Percentiles rank a stretch among this genome's conserved stretches.
Conservation (phyloP, 2,113 vertebrate genomes). For the Zosterops japonicus region DNA sequence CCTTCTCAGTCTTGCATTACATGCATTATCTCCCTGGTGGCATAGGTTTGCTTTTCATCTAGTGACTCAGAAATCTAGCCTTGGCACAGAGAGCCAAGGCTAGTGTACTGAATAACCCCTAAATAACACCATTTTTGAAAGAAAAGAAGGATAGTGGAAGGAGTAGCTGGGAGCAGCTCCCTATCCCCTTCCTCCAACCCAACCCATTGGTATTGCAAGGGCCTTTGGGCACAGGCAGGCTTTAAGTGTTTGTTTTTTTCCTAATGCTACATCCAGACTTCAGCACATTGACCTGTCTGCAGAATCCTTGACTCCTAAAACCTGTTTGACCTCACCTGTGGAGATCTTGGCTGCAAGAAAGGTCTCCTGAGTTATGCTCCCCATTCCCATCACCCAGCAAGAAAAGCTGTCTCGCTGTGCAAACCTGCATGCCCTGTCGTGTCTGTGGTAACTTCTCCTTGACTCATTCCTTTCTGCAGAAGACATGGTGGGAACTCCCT, state of each 20-base stretch:
- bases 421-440: rapidly evolving
- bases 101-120: not conserved
- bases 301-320: not conserved
- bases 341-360: not conserved
- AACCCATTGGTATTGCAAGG: not conserved
- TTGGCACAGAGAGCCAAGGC: not conserved
- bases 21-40: not conserved
- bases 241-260: not conserved
- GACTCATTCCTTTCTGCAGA: not conserved
- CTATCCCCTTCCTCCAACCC: not conserved
- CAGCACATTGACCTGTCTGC: rapidly evolving
- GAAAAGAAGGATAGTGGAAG: not conserved
- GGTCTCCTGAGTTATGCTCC: not conserved
- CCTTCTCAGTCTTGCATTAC: not conserved
- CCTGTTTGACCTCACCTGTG: rapidly evolving
- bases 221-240: not conserved
- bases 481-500: not conserved
- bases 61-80: not conserved
- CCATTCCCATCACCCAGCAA: not conserved
- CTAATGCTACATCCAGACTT: not conserved
- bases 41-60: not conserved
- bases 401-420: not conserved
- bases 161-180: not conserved
- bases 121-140: not conserved
- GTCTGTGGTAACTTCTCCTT: not conserved